Conservation (phyloP, 2,888 invertebrate genomes). For the Tetropium fuscum region DNA sequence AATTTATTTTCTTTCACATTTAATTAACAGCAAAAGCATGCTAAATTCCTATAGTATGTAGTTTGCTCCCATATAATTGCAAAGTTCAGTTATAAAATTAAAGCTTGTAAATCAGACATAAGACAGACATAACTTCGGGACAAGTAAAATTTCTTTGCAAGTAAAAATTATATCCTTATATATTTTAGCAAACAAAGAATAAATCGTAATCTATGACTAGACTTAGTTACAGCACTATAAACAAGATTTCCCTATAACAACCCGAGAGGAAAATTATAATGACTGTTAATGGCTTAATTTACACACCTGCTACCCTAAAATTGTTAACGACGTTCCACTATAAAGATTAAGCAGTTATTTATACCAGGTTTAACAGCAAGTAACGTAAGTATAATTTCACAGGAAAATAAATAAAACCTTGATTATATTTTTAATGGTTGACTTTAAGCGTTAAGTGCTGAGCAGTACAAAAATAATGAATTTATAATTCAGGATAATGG, state of each 20-base stretch:
- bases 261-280: constrained; percentile 14
- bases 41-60: too few species aligned
- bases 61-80: too few species aligned
- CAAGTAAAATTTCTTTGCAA: too few species aligned
- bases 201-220: not conserved
- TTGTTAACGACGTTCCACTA: constrained; percentile 22
- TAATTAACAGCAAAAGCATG: too few species aligned
- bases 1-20: too few species aligned
- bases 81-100: too few species aligned
- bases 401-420: constrained; percentile 12
- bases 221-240: not conserved
- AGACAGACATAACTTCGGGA: too few species aligned
- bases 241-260: constrained; percentile 6
- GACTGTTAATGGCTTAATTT: constrained; percentile 23
- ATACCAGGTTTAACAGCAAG: constrained; percentile 17
- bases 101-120: too few species aligned
- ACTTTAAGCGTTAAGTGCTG: constrained; percentile 19
- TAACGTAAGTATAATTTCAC: constrained; percentile 22
- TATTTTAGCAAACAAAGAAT: not conserved
- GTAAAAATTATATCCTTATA: too few species aligned
- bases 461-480: constrained; percentile 8
- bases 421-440: constrained; percentile 24
- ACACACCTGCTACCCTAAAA: constrained; percentile 24
- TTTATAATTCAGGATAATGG: constrained; percentile 16
- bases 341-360: constrained; percentile 22